Evolutionary conservation across 1,140 invertebrate species (phyloP).

Genomic region (Papilio aristodemus): DNA sequence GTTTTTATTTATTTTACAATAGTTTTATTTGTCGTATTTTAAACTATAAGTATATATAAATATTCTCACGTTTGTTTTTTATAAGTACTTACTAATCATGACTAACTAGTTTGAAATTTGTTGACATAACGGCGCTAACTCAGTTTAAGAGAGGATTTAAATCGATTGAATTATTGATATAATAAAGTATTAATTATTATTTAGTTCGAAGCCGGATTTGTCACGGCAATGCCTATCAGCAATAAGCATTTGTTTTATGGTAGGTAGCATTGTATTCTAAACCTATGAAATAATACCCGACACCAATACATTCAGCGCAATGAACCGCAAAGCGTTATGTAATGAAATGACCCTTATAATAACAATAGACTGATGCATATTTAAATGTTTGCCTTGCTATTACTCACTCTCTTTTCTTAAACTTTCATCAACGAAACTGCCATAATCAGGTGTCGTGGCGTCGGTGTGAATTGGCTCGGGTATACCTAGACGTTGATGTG

Average conservation of each 20-base stretch:
- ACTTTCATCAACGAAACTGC: conserved; percentile 13
- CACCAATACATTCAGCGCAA: neutral
- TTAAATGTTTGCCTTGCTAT: neutral
- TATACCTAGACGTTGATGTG: conserved; percentile 1
- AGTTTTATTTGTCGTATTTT: no score
- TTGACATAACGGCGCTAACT: neutral
- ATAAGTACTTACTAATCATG: no score
- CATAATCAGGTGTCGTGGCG: conserved; percentile 17
- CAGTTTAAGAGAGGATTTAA: neutral
- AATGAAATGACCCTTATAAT: neutral
- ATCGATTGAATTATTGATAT: neutral
- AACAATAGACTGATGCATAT: neutral
- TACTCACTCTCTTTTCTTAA: conserved; percentile 20
- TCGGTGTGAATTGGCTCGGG: conserved; percentile 17
- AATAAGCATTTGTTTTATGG: neutral
- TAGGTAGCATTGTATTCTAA: neutral
- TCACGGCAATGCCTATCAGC: neutral
- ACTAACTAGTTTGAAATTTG: no score
- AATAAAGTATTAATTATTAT: neutral
- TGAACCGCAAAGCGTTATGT: neutral
- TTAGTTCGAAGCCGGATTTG: neutral
- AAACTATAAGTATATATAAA: no score
- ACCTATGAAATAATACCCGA: neutral
- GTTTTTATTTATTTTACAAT: no score
- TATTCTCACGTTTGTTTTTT: no score